A percentile compares a stretch with the other conserved stretches of the same genome.
Conservation (phyloP, 2,113 vertebrate genomes). For the Phasianus colchicus region DNA sequence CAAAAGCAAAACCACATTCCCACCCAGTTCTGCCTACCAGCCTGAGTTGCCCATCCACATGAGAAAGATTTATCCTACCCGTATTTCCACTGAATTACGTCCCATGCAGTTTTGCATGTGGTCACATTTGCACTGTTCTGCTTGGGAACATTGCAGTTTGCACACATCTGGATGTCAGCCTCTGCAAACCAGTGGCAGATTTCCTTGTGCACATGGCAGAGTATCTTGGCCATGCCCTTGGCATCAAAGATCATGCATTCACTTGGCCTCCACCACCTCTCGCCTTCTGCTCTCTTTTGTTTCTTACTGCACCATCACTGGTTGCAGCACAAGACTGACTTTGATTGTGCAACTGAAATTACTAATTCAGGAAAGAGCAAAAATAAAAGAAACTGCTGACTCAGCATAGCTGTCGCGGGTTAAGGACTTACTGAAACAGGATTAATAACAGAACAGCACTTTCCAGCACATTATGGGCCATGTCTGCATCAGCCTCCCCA, state of each 20-base stretch:
- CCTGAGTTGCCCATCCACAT: neutral
- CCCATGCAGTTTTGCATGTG: rapidly evolving
- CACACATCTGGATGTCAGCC: neutral
- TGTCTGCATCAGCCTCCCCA: neutral
- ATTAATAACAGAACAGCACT: slow-evolving; percentile 23
- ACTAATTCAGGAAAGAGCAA: neutral
- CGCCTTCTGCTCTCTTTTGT: neutral
- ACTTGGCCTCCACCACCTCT: neutral
- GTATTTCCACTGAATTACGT: neutral
- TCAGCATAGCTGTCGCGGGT: neutral
- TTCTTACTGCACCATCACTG: neutral
- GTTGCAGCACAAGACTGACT: neutral
- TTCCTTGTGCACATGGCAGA: rapidly evolving
- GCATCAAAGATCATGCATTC: neutral
- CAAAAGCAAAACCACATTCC: neutral
- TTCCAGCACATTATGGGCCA: neutral
- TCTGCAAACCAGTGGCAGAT: neutral
- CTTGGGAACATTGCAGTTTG: rapidly evolving
- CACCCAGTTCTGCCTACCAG: neutral
- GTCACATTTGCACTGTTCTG: neutral
- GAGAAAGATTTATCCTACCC: neutral
- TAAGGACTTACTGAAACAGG: slow-evolving; percentile 20
- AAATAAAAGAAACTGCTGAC: slow-evolving; percentile 60
- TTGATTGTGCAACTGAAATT: slow-evolving; percentile 43
- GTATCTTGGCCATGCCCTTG: rapidly evolving